A percentile compares a stretch with the other conserved stretches of the same genome.
phyloP scores from a whole-genome alignment of 35 echinoderm and acorn worm species.

The Anneissia japonica region DNA sequence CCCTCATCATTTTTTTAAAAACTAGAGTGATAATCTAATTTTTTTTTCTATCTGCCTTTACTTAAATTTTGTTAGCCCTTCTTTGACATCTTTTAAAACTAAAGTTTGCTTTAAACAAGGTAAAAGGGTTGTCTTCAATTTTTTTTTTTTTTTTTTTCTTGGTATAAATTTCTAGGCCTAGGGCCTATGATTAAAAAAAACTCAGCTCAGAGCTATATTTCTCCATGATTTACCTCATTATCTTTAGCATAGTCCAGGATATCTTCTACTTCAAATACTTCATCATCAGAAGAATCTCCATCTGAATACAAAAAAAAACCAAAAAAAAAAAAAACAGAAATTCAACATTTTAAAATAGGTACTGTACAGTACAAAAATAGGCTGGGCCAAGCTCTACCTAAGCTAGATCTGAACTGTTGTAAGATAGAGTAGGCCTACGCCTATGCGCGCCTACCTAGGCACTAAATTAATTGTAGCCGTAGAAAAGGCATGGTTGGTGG shows the following conservation, averaged over 20 bases:
- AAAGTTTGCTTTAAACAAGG: background rate
- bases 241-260: constrained; percentile 37
- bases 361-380: too few relatives aligned
- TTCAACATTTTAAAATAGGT: background rate
- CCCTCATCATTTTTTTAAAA: too few relatives aligned
- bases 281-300: background rate
- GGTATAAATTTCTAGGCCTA: background rate
- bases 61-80: background rate
- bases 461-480: too few relatives aligned
- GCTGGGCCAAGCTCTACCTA: too few relatives aligned
- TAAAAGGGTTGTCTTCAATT: background rate
- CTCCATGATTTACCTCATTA: constrained; percentile 16
- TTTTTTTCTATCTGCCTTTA: background rate
- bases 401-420: too few relatives aligned
- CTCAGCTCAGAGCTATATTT: background rate
- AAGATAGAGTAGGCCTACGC: too few relatives aligned
- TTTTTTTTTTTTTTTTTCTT: background rate
- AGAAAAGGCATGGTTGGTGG: too few relatives aligned
- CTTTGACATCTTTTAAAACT: background rate
- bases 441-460: too few relatives aligned
- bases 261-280: constrained; percentile 42
- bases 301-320: background rate
- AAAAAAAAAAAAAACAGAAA: background rate
- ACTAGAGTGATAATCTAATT: too few relatives aligned
- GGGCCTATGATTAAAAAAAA: background rate